Percentiles rank a stretch among this genome's conserved stretches.
Conservation (phyloP, 2,113 vertebrate species). For the Cavia aperea region DNA sequence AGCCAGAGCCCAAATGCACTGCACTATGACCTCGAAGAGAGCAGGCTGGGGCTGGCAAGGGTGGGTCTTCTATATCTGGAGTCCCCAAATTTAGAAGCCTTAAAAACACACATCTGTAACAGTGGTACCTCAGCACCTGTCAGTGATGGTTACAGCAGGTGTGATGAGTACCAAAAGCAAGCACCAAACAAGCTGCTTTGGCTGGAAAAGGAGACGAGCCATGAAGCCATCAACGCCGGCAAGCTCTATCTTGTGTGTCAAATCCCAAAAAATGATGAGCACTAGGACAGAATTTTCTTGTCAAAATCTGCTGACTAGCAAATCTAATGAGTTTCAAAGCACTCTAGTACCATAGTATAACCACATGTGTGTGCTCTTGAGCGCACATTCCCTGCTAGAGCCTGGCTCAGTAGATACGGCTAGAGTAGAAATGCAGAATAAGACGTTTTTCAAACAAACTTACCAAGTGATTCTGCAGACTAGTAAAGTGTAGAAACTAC, state of each 20-base stretch:
- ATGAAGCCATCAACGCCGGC: neutral
- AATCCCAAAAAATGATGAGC: neutral
- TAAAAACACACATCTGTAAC: neutral
- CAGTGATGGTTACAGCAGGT: neutral
- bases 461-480: neutral
- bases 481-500: neutral
- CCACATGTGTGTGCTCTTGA: rapidly evolving
- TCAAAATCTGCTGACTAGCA: neutral
- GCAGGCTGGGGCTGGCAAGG: rapidly evolving
- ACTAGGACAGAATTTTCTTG: neutral
- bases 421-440: neutral
- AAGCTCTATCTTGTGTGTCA: neutral
- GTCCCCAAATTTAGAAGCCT: neutral
- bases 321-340: neutral
- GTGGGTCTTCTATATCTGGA: neutral
- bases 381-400: neutral
- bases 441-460: neutral
- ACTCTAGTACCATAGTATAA: neutral
- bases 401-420: neutral
- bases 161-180: neutral
- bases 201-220: neutral
- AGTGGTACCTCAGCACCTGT: neutral
- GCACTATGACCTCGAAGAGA: rapidly evolving
- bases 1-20: no score
- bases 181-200: neutral